Conservation (phyloP, 2,113 vertebrate species). For the Prunella himalayana region DNA sequence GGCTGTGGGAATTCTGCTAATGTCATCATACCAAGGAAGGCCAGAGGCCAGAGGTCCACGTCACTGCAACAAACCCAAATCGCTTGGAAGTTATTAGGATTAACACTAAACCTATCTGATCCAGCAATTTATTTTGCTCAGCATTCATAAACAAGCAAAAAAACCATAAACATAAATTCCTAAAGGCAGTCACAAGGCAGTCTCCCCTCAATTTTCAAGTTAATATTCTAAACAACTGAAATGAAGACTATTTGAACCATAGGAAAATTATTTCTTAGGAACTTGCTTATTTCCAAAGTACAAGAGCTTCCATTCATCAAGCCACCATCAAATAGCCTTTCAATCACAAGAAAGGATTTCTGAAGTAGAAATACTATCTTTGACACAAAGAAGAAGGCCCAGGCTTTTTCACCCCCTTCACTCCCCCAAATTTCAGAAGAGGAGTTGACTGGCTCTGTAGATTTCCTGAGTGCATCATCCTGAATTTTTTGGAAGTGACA, state of each 20-base stretch:
- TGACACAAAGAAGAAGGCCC: not conserved
- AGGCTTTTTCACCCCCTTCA: not conserved
- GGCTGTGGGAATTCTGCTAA: not conserved
- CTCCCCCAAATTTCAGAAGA: not conserved
- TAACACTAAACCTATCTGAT: not conserved
- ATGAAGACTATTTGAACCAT: not conserved
- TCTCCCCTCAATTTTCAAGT: not conserved
- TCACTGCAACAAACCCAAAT: not conserved
- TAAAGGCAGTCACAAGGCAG: not conserved
- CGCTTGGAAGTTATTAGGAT: not conserved
- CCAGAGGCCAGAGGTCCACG: not conserved
- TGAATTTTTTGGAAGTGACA: not conserved
- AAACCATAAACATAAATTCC: not conserved
- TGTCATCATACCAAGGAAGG: not conserved
- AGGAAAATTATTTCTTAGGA: not conserved
- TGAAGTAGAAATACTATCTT: not conserved
- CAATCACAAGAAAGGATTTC: not conserved
- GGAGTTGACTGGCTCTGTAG: not conserved
- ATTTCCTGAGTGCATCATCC: not conserved
- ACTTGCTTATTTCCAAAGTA: not conserved
- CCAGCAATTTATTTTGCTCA: not conserved
- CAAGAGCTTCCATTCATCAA: not conserved
- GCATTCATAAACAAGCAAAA: not conserved
- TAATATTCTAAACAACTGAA: not conserved
- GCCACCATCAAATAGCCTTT: not conserved